phyloP scores from a whole-genome alignment of 2,797 vertebrate species.

The Enteromius radiatus region DNA sequence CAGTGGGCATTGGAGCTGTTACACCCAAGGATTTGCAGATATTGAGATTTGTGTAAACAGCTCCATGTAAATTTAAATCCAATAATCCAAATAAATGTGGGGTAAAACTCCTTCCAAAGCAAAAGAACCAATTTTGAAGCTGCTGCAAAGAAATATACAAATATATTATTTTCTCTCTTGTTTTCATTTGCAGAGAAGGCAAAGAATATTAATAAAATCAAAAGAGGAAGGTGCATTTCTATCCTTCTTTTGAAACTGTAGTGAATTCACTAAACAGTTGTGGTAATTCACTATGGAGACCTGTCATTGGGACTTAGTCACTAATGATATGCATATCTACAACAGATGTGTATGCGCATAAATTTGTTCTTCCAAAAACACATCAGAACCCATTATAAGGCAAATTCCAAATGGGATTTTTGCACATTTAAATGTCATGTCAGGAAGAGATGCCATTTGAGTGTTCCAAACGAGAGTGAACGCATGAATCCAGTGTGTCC shows the following conservation, averaged over 20 bases:
- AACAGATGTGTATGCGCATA: not conserved
- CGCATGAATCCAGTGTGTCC: not conserved
- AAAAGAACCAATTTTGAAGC: not conserved
- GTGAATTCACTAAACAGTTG: not conserved
- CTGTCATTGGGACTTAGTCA: not conserved
- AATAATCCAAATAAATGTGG: conserved; percentile 18
- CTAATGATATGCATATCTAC: not conserved
- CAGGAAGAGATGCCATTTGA: not conserved
- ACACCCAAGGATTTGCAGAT: conserved; percentile 11
- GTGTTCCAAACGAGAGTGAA: not conserved
- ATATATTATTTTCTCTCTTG: not conserved
- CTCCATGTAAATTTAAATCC: not conserved
- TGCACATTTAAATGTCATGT: not conserved
- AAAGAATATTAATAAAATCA: not conserved
- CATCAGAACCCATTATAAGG: not conserved
- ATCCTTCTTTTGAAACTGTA: not conserved
- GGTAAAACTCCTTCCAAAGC: not conserved
- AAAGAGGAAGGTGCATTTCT: not conserved
- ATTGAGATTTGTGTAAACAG: not conserved
- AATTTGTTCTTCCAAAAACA: not conserved
- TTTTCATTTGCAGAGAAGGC: not conserved
- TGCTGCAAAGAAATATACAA: not conserved
- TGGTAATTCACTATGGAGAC: not conserved
- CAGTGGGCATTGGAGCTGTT: not conserved
- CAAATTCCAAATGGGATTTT: not conserved